phyloP scores from a whole-genome alignment of 1,140 invertebrate species.

The Planococcus citri region DNA sequence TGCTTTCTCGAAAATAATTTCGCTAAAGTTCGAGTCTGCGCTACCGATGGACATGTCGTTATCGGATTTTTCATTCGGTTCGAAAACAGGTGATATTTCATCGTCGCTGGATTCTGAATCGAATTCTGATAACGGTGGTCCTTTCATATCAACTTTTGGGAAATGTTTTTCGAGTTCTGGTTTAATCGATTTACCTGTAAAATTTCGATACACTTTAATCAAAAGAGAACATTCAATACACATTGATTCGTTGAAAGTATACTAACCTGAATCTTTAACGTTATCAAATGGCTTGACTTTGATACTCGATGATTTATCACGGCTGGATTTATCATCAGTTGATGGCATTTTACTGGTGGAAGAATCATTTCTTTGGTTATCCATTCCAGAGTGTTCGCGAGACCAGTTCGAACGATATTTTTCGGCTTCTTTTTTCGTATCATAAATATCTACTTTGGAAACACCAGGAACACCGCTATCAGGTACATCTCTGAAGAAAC shows the following conservation, averaged over 20 bases:
- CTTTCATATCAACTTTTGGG: neutral
- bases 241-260: no score
- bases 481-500: neutral
- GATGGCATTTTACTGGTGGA: neutral
- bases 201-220: no score
- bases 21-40: neutral
- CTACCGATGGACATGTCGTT: neutral
- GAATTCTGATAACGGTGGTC: neutral
- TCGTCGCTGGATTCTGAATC: neutral
- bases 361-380: neutral
- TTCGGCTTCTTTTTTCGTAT: neutral
- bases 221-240: no score
- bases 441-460: neutral
- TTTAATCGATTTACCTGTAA: neutral
- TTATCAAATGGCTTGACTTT: neutral
- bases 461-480: neutral
- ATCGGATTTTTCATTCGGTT: neutral
- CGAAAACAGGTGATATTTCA: neutral
- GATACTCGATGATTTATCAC: neutral
- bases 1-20: neutral
- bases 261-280: neutral
- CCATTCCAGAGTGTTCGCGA: no score
- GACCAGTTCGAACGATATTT: neutral
- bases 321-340: neutral
- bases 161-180: neutral